A percentile compares a stretch with the other conserved stretches of the same genome.
Conservation (phyloP, 1,140 invertebrate species). For the Antheraea mylitta region DNA sequence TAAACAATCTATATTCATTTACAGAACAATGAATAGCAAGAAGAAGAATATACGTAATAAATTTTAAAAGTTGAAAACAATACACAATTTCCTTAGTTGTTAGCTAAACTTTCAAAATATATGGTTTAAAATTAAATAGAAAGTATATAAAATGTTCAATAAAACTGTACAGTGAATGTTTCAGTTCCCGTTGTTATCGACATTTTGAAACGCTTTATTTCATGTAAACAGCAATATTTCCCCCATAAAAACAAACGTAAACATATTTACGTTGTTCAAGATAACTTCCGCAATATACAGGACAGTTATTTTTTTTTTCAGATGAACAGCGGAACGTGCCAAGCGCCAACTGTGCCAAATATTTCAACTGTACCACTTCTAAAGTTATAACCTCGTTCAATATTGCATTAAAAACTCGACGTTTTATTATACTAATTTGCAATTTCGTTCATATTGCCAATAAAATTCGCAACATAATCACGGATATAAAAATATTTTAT, state of each 20-base stretch:
- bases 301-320: slow-evolving; percentile 31
- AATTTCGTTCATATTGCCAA: slow-evolving; percentile 15
- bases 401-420: slow-evolving; percentile 25
- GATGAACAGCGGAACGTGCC: slow-evolving; percentile 24
- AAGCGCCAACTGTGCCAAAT: slow-evolving; percentile 33
- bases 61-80: too few species aligned
- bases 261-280: slow-evolving; percentile 27
- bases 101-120: background rate
- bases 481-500: slow-evolving; percentile 2
- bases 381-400: slow-evolving; percentile 23
- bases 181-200: background rate
- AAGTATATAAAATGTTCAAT: background rate
- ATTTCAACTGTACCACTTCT: slow-evolving; percentile 18
- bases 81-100: too few species aligned
- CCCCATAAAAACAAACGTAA: slow-evolving; percentile 20
- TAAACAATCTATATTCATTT: too few species aligned
- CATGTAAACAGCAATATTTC: slow-evolving; percentile 11
- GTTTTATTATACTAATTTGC: slow-evolving; percentile 23
- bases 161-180: background rate
- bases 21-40: too few species aligned
- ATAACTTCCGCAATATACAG: slow-evolving; percentile 30
- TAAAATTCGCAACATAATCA: slow-evolving; percentile 8
- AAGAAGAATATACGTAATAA: too few species aligned
- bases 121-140: background rate
- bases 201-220: background rate